These are phyloP conservation scores for Otus sunia DNA, from an alignment of 2,113 vertebrate species.

Conservation along the genomic window DNA sequence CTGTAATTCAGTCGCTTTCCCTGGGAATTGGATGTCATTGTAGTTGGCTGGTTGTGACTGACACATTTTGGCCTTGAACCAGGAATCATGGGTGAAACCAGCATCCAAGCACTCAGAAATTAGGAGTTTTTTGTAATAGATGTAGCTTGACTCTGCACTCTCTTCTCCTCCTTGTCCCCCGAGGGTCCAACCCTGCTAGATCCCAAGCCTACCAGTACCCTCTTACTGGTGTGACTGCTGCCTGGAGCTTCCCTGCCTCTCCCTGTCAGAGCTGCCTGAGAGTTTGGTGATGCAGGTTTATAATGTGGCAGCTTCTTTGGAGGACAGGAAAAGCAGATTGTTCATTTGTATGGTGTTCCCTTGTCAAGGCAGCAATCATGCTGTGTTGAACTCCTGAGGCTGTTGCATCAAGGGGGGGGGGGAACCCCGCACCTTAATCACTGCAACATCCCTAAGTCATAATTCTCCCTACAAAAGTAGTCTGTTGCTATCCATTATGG, in stretches of 20 bases:
- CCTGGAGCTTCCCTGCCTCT: fast-evolving
- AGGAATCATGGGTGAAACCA: background rate
- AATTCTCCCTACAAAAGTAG: background rate
- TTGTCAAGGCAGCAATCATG: fast-evolving
- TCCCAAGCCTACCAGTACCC: background rate
- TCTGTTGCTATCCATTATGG: background rate
- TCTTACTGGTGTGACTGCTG: background rate
- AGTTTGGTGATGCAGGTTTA: background rate
- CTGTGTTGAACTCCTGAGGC: background rate
- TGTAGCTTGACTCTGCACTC: background rate
- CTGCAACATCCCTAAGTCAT: background rate
- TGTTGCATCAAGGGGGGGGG: background rate
- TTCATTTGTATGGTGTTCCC: too few species aligned
- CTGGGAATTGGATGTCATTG: background rate
- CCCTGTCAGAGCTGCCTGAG: background rate
- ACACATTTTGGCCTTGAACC: background rate
- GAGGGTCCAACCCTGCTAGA: too few species aligned
- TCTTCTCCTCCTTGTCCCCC: background rate
- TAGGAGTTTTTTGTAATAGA: background rate
- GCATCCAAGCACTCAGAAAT: background rate
- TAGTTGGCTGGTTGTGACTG: background rate
- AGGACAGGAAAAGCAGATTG: background rate
- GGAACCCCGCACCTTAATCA: background rate
- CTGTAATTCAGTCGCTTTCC: background rate
- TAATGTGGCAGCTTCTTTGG: background rate